Percentiles rank a stretch among this genome's conserved stretches.
phyloP scores from a whole-genome alignment of 2,113 vertebrate genomes.

The Pelvicachromis taeniatus region DNA sequence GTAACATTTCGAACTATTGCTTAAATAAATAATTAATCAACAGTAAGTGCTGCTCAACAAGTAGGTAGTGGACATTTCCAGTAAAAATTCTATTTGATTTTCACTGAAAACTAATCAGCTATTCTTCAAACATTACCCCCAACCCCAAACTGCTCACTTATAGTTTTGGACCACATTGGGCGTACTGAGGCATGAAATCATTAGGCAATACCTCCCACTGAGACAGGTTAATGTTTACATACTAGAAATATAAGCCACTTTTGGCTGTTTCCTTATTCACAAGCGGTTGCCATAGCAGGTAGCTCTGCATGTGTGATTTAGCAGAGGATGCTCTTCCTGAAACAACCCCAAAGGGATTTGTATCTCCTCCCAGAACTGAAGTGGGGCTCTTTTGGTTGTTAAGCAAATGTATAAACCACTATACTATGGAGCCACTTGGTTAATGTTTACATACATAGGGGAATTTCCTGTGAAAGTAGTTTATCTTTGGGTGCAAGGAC shows the following conservation, averaged over 20 bases:
- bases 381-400: neutral
- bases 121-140: neutral
- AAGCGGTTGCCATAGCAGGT: neutral
- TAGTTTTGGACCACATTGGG: neutral
- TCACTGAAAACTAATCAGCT: neutral
- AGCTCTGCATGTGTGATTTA: neutral
- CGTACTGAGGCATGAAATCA: neutral
- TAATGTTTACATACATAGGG: constrained; percentile 27
- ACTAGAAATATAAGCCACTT: neutral
- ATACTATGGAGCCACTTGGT: neutral
- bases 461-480: neutral
- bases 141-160: neutral
- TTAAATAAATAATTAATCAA: neutral
- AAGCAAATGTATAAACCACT: neutral
- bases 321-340: neutral
- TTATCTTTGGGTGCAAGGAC: neutral
- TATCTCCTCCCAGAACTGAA: neutral
- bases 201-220: constrained; percentile 2
- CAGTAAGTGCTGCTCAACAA: neutral
- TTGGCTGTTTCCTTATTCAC: neutral
- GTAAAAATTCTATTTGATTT: neutral
- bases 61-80: neutral
- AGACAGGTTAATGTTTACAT: constrained; percentile 38
- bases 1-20: neutral
- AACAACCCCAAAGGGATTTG: neutral